Evolutionary conservation across 2,888 invertebrate genomes (phyloP), one percentile per base, ranked within the genome.

Genomic region (Elysia crispata): DNA sequence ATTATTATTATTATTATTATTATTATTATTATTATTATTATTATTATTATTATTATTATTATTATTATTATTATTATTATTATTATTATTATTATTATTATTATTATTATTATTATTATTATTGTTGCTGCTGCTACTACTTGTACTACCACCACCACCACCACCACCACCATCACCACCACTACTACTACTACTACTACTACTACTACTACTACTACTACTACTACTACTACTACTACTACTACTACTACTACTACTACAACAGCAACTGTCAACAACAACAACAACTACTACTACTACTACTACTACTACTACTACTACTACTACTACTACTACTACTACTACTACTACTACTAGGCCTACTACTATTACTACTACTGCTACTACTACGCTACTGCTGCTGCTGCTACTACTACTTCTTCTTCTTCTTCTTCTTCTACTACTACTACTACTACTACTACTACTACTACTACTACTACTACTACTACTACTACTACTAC

Each of bases 131-230:
- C n/a, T n/a, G n/a, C n/a, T n/a, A n/a, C n/a, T n/a, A n/a, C n/a
- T n/a, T n/a, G n/a, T n/a, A n/a, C n/a, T n/a, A n/a, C n/a, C n/a
- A n/a, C n/a, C n/a, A n/a, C n/a, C n/a, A n/a, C n/a, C n/a, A n/a
- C n/a, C n/a, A n/a, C n/a, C n/a, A n/a, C n/a, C n/a, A n/a, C n/a
- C n/a, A n/a, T n/a, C n/a, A n/a, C n/a, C n/a, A n/a, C n/a, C n/a
- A n/a, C n/a, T 54, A 54, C 54, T 54, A 54, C 54, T 54, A 54
- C 54, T 54, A 54, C 54, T 54, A 54, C 54, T 54, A 54, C 54
- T 54, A 54, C 54, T 54, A 54, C 54, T 54, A 54, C 54, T 54
- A 54, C 54, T 54, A 54, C 54, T 54, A 54, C 54, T 54, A 54
- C 54, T 54, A 54, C 54, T 54, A 54, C 54, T 54, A 54, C 54